A percentile compares a stretch with the other conserved stretches of the same genome.
phyloP scores from a whole-genome alignment of 2,113 vertebrate species.

The Austrofundulus limnaeus region DNA sequence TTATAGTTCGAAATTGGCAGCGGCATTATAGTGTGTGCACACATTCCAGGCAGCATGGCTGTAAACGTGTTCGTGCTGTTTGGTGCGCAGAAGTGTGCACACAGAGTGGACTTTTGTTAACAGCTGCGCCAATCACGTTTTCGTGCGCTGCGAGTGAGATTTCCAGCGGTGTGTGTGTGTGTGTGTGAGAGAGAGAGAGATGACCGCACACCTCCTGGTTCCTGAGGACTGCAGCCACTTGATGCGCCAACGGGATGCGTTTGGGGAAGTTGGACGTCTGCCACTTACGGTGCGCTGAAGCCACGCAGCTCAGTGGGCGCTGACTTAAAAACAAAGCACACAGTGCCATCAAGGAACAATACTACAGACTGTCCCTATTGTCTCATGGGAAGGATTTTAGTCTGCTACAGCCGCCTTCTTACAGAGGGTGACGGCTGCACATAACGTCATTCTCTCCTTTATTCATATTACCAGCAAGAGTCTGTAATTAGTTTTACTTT shows the following conservation, averaged over 20 bases:
- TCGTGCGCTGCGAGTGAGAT: constrained; percentile 9
- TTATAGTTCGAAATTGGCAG: no score
- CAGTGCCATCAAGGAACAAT: constrained; percentile 3
- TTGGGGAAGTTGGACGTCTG: constrained; percentile 67
- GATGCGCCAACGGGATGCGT: constrained; percentile 72
- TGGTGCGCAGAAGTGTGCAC: background rate
- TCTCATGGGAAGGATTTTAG: background rate
- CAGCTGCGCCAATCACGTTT: background rate
- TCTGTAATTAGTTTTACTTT: constrained; percentile 3
- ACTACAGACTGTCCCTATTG: background rate
- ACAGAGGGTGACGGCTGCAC: background rate
- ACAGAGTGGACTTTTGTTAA: background rate
- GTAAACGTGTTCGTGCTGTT: no score
- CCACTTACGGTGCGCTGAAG: constrained; percentile 59
- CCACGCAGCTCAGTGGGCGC: constrained; percentile 32
- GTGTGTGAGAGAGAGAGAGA: no score
- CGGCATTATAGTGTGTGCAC: background rate
- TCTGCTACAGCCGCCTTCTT: constrained; percentile 1
- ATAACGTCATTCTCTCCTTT: background rate
- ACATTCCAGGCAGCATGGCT: background rate
- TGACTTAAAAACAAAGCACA: constrained; percentile 27
- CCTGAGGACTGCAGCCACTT: constrained; percentile 68
- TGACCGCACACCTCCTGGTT: constrained; percentile 34
- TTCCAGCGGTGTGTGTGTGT: constrained; percentile 5
- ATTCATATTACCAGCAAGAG: background rate